Evolutionary conservation across 2,888 invertebrate genomes (phyloP).

Genomic region (Metacarcinus magister): DNA sequence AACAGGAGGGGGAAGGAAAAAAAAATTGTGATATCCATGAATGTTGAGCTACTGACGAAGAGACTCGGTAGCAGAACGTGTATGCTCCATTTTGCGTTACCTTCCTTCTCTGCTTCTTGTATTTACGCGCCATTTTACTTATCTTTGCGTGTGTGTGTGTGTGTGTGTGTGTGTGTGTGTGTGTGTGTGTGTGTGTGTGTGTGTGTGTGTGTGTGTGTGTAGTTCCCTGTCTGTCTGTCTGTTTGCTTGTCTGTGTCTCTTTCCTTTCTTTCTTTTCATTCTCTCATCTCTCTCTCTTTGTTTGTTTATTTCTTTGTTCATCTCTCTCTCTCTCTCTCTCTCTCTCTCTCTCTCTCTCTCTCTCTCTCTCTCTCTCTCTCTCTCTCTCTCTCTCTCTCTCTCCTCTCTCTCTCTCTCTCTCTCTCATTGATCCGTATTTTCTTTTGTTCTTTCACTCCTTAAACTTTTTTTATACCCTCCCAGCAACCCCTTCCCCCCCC

Average conservation of each 20-base stretch:
- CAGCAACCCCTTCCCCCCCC: neutral
- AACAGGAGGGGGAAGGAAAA: too few species aligned
- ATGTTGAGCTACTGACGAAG: neutral
- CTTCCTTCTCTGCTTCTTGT: too few species aligned
- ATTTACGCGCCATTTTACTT: too few species aligned
- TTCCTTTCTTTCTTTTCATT: neutral
- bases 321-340: slow-evolving; percentile 9
- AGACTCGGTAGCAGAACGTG: neutral
- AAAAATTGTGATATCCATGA: neutral
- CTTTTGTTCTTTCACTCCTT: slow-evolving; percentile 9
- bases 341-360: slow-evolving; percentile 26
- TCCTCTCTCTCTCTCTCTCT: slow-evolving; percentile 3
- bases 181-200: too few species aligned
- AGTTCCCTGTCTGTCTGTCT: neutral
- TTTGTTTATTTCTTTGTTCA: neutral
- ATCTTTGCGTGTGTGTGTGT: too few species aligned
- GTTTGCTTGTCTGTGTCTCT: neutral
- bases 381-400: slow-evolving; percentile 1
- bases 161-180: too few species aligned
- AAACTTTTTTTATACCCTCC: neutral
- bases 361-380: slow-evolving; percentile 14
- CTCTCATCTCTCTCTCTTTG: neutral
- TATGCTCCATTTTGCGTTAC: too few species aligned
- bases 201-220: neutral
- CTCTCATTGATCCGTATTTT: neutral